Conservation (phyloP, 2,888 invertebrate species). For the Acronicta alni region DNA sequence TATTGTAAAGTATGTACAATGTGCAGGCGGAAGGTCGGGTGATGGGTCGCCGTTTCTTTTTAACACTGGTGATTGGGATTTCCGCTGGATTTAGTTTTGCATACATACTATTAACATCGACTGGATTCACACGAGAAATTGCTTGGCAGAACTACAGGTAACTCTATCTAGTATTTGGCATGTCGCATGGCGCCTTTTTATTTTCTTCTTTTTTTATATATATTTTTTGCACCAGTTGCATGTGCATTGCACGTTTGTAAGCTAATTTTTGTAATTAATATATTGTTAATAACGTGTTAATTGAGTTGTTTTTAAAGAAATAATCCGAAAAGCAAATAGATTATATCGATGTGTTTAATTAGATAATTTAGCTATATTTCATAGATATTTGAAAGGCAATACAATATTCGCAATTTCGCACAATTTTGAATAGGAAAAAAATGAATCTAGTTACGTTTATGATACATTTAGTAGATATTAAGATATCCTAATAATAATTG, state of each 20-base stretch:
- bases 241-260: slow-evolving; percentile 31
- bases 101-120: slow-evolving; percentile 91
- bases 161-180: slow-evolving; percentile 64
- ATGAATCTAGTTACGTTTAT: too few species aligned
- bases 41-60: slow-evolving; percentile 91
- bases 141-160: slow-evolving; percentile 86
- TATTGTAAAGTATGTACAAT: slow-evolving; percentile 59
- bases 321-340: too few species aligned
- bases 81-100: slow-evolving; percentile 94
- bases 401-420: too few species aligned
- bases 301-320: too few species aligned
- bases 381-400: neutral
- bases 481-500: too few species aligned
- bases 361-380: neutral
- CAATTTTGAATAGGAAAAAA: too few species aligned
- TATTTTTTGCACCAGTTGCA: slow-evolving; percentile 29
- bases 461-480: too few species aligned
- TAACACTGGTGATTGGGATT: slow-evolving; percentile 92
- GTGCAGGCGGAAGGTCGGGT: slow-evolving; percentile 85
- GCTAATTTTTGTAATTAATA: slow-evolving; percentile 22
- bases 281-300: neutral
- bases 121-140: slow-evolving; percentile 85
- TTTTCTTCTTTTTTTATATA: slow-evolving; percentile 10
- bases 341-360: too few species aligned
- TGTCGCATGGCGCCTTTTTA: slow-evolving; percentile 54